Evolutionary conservation across 2,888 invertebrate species (phyloP).

Genomic region (Folsomia candida): DNA sequence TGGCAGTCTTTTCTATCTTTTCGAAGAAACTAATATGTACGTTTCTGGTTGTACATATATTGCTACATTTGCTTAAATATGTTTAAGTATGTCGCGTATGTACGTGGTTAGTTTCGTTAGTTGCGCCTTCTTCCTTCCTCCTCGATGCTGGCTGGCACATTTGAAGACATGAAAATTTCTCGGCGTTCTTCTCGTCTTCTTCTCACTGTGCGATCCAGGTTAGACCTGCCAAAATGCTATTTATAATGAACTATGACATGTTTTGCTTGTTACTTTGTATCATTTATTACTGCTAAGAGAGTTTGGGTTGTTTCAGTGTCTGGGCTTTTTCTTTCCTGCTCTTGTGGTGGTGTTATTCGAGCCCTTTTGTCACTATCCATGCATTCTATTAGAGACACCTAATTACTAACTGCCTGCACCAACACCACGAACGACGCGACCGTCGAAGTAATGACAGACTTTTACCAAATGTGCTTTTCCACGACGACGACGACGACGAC

Average conservation of each 20-base stretch:
- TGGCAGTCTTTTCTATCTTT: no score
- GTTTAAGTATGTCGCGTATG: no score
- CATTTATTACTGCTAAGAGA: background rate
- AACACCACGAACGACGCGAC: conserved; percentile 8
- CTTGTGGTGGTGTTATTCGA: conserved; percentile 46
- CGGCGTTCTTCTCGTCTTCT: background rate
- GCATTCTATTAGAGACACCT: conserved; percentile 46
- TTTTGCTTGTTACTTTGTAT: conserved; percentile 10
- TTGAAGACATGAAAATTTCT: no score
- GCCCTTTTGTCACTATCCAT: conserved; percentile 46
- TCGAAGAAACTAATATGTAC: no score
- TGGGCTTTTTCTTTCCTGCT: no score
- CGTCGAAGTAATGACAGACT: background rate
- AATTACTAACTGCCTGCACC: conserved; percentile 48
- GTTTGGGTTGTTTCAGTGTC: background rate
- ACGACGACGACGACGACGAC: no score
- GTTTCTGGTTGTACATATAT: no score
- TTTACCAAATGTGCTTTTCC: background rate
- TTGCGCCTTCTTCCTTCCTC: no score
- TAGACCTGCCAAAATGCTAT: background rate
- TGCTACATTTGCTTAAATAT: no score
- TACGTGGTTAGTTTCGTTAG: no score
- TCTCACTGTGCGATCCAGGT: background rate
- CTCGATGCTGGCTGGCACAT: no score
- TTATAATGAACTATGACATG: conserved; percentile 4